Evolutionary conservation across 1,140 invertebrate genomes (phyloP).

Genomic region (Ooceraea biroi): DNA sequence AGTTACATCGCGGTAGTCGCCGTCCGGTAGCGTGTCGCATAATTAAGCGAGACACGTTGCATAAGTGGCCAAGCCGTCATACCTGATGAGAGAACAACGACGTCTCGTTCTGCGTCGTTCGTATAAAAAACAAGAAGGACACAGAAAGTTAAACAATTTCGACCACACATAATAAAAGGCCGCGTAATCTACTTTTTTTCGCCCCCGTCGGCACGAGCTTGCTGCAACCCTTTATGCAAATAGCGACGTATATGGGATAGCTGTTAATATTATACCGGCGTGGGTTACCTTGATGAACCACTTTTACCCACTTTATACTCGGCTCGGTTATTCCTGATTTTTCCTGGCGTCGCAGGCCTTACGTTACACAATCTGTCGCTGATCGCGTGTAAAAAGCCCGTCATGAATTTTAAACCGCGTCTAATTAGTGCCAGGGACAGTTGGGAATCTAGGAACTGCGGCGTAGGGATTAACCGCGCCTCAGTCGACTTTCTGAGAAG

Average conservation of each 20-base stretch:
- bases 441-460: not conserved
- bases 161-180: slow-evolving; percentile 10
- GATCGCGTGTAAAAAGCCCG: slow-evolving; percentile 31
- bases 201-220: not conserved
- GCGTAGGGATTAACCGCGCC: not conserved
- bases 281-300: slow-evolving; percentile 53
- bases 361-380: slow-evolving; percentile 14
- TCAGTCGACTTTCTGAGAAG: no score
- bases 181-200: slow-evolving; percentile 43
- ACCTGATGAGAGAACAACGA: not conserved
- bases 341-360: slow-evolving; percentile 46
- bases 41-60: slow-evolving; percentile 21
- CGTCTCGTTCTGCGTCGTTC: slow-evolving; percentile 9
- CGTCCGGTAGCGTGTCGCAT: not conserved
- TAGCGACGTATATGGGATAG: slow-evolving; percentile 48
- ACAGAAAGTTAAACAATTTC: slow-evolving; percentile 27
- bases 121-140: slow-evolving; percentile 17
- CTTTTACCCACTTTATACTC: slow-evolving; percentile 44
- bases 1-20: not conserved
- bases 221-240: slow-evolving; percentile 59
- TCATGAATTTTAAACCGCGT: slow-evolving; percentile 14
- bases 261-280: slow-evolving; percentile 54
- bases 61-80: not conserved
- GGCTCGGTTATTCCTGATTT: slow-evolving; percentile 50
- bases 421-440: slow-evolving; percentile 33